These are phyloP conservation scores for Whitmania pigra DNA, from an alignment of 1,140 invertebrate species.

Conservation along the genomic window DNA sequence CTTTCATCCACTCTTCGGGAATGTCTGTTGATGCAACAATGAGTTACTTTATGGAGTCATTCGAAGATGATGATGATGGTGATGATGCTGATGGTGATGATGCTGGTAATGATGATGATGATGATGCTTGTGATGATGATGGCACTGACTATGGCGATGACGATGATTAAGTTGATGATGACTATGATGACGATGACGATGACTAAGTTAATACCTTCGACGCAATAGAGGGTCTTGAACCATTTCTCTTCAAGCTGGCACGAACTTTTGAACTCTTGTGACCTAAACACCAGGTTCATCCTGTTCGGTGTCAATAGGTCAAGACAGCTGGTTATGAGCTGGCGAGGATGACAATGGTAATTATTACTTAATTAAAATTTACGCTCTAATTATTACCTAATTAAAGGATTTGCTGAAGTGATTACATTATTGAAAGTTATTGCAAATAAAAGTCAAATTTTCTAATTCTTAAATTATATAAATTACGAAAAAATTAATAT, in stretches of 20 bases:
- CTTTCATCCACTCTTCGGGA: too few relatives aligned
- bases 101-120: background rate
- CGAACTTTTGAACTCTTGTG: background rate
- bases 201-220: background rate
- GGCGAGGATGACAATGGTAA: background rate
- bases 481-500: too few relatives aligned
- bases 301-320: slow-evolving; percentile 6
- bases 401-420: too few relatives aligned
- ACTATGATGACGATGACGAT: background rate
- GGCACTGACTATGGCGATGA: background rate
- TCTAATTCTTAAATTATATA: too few relatives aligned
- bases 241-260: slow-evolving; percentile 6
- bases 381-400: too few relatives aligned
- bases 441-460: too few relatives aligned
- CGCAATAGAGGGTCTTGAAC: background rate
- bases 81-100: background rate
- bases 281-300: slow-evolving; percentile 3
- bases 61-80: background rate
- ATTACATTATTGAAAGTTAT: too few relatives aligned
- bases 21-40: too few relatives aligned
- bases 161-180: background rate
- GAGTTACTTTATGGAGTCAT: too few relatives aligned
- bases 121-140: too few relatives aligned
- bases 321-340: background rate
- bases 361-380: too few relatives aligned